These are phyloP conservation scores for Protomyctophum bolini DNA, from an alignment of 2,113 vertebrate genomes.

Conservation along the genomic window DNA sequence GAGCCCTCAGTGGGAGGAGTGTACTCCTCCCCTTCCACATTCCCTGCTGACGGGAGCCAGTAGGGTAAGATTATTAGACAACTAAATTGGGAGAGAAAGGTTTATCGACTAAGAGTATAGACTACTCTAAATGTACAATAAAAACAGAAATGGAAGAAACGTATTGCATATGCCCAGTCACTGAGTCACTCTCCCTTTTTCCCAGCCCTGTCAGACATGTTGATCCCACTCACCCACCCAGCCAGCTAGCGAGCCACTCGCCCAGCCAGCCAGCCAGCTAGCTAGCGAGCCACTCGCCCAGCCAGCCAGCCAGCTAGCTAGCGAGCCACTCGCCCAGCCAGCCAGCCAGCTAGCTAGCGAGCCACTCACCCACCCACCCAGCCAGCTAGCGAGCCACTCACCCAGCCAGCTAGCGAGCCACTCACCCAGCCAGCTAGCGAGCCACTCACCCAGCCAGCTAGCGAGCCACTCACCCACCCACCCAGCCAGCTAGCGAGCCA, in stretches of 20 bases:
- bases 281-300: background rate
- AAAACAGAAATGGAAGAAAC: no score
- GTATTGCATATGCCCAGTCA: no score
- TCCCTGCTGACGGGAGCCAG: no score
- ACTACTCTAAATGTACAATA: no score
- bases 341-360: background rate
- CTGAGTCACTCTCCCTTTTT: conserved; percentile 9
- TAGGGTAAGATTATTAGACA: no score
- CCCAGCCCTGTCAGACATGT: conserved; percentile 3
- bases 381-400: background rate
- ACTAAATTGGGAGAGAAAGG: no score
- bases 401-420: background rate
- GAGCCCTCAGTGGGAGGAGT: background rate
- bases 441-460: no score
- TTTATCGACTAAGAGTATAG: no score
- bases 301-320: background rate
- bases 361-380: background rate
- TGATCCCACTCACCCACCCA: background rate
- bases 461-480: background rate
- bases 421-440: background rate
- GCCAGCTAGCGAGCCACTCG: background rate
- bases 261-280: background rate
- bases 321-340: background rate
- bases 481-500: no score
- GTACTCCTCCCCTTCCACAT: no score